Evolutionary conservation across 2,113 vertebrate species (phyloP), one percentile per base, ranked within the genome.

Genomic region (Plestiodon gilberti): DNA sequence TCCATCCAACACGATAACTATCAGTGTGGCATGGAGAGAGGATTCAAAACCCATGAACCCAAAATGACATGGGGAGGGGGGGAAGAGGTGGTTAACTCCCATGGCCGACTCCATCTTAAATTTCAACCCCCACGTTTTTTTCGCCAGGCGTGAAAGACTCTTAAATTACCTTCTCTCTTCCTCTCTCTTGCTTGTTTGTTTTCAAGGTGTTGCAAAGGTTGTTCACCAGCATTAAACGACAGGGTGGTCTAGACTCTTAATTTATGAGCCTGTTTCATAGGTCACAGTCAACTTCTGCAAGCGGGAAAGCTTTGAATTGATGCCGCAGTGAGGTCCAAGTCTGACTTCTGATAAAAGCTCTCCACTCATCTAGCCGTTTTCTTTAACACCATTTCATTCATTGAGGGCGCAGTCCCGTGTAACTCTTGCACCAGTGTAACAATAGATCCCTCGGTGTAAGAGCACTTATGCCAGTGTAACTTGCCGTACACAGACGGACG

Each of bases 11-110:
- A 67, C 83, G 74, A 82, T 25, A 87, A 35, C 86, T 86, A 89
- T 84, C 82, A 88, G 84, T 91, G 84, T 73, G 89, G 87, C 70
- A 90, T 23, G 89, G 89, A 86, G 89, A 88, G 13, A 81, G 77
- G 88, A 87, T 90, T 78, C 89, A 89, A 74, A 91, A 93, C 76
- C 74, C 87, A 61, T 40, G 65, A 90, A 78, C 79, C 74, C 23
- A 76, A n/a, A 52, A 76, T 61, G 59, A 8, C 38, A 43, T 40
- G 25, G 43, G 43, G 28, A 9, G 40, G 28, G 23, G 59, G 18
- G 17, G 61, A 83, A 86, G 70, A 73, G 48, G 40, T 69, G 1
- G 20, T 61, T 88, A 90, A 83, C 38, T 78, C 57, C 81, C 88
- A 5, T 65, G 52, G 78, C 25, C 52, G 70, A 67, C 43, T 35